phyloP scores from a whole-genome alignment of 64 coral and sea anemone species.

The Acropora tenuis region DNA sequence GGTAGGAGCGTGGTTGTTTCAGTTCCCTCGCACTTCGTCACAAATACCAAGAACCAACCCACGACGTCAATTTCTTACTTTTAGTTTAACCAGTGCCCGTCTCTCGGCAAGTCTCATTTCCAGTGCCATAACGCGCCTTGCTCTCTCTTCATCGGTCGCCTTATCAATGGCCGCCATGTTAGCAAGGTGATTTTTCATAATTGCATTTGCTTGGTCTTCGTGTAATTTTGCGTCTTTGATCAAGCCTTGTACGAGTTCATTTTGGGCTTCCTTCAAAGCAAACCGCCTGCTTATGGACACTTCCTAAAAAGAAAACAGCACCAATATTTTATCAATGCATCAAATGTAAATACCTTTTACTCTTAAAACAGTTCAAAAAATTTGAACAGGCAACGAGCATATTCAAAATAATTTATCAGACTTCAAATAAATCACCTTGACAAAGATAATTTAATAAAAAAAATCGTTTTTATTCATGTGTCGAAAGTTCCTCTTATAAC shows the following conservation, averaged over 20 bases:
- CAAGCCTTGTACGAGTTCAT: slow-evolving; percentile 76
- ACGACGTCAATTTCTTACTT: slow-evolving; percentile 28
- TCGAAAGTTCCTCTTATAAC: too few species aligned
- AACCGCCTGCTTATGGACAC: slow-evolving; percentile 81
- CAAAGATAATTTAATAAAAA: too few species aligned
- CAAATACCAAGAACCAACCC: neutral
- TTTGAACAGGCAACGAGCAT: too few species aligned
- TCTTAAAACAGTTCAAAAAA: too few species aligned
- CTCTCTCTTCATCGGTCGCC: slow-evolving; percentile 80
- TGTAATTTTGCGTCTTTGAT: slow-evolving; percentile 73
- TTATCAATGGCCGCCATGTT: slow-evolving; percentile 88
- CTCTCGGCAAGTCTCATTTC: slow-evolving; percentile 93
- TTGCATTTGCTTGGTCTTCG: slow-evolving; percentile 71
- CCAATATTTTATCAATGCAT: neutral
- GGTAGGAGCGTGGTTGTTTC: too few species aligned
- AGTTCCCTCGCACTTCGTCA: too few species aligned
- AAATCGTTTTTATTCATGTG: too few species aligned
- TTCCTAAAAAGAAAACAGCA: slow-evolving; percentile 56
- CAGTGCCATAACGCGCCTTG: slow-evolving; percentile 82
- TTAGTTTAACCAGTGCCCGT: slow-evolving; percentile 70
- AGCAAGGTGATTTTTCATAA: slow-evolving; percentile 73
- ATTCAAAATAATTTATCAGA: too few species aligned
- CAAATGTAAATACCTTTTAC: too few species aligned
- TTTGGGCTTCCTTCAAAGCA: slow-evolving; percentile 88
- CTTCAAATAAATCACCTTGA: too few species aligned